Conservation (phyloP, 2,797 vertebrate species). For the Huso huso region DNA sequence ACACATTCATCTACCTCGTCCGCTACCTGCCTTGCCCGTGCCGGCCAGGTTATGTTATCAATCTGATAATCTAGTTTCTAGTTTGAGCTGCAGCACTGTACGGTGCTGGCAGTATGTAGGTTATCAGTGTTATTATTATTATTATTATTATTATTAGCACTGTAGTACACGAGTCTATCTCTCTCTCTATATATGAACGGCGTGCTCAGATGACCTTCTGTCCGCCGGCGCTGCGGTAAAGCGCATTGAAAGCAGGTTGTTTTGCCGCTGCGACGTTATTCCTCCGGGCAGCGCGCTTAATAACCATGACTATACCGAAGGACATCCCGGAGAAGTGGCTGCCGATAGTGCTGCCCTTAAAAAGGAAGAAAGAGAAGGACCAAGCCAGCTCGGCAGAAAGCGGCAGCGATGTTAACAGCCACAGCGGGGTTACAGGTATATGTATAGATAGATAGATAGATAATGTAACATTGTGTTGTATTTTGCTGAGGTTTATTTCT, state of each 20-base stretch:
- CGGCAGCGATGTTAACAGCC: not conserved
- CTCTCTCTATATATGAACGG: not conserved
- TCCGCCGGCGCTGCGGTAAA: not conserved
- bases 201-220: not conserved
- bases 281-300: slow-evolving; percentile 16
- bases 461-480: too few species aligned
- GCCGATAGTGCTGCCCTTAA: slow-evolving; percentile 44
- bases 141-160: not conserved
- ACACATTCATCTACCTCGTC: too few species aligned
- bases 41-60: too few species aligned
- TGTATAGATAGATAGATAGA: too few species aligned
- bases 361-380: slow-evolving; percentile 52
- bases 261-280: not conserved
- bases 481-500: too few species aligned
- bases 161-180: not conserved
- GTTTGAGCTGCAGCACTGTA: too few species aligned
- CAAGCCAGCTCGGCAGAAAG: slow-evolving; percentile 27
- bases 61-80: too few species aligned
- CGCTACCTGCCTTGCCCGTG: too few species aligned
- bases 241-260: slow-evolving; percentile 1
- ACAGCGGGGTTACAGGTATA: slow-evolving; percentile 12
- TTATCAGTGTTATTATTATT: too few species aligned
- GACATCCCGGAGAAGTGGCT: slow-evolving; percentile 74
- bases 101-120: too few species aligned
- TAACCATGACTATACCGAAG: slow-evolving; percentile 65